Percentiles rank a stretch among this genome's conserved stretches.
These are phyloP conservation scores for Margarornis squamiger DNA, from an alignment of 2,797 vertebrate species.

Conservation along the genomic window DNA sequence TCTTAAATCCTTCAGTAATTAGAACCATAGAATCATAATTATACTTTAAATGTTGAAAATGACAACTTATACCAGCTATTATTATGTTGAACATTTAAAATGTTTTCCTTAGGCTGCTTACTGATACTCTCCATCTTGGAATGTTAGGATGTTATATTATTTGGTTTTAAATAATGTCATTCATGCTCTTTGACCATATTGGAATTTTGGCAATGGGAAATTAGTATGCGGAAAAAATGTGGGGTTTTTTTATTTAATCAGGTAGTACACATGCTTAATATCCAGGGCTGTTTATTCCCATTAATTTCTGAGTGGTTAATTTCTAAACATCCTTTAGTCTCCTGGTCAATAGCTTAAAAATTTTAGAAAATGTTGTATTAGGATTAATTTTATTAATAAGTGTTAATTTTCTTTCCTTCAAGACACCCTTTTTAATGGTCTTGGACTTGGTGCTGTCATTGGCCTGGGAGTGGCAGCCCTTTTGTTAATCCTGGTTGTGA, in stretches of 20 bases:
- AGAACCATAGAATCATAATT: background rate
- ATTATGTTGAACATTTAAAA: background rate
- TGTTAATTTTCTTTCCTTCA: slow-evolving; percentile 72
- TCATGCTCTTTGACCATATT: background rate
- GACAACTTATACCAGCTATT: background rate
- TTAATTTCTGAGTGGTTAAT: background rate
- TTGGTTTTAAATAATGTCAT: background rate
- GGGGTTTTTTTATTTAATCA: background rate
- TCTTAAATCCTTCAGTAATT: background rate
- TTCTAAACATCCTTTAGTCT: background rate
- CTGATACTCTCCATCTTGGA: background rate
- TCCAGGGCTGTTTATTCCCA: background rate
- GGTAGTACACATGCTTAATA: background rate
- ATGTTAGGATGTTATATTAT: background rate
- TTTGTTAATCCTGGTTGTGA: slow-evolving; percentile 90
- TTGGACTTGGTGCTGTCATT: slow-evolving; percentile 93
- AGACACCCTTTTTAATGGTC: slow-evolving; percentile 97
- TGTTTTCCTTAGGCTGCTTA: background rate
- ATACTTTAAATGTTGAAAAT: background rate
- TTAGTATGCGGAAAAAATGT: background rate
- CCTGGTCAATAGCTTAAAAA: background rate
- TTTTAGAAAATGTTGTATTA: background rate
- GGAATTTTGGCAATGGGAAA: background rate
- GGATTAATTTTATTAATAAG: background rate
- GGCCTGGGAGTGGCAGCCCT: slow-evolving; percentile 91